Evolutionary conservation across 2,888 invertebrate genomes (phyloP).

Genomic region (Carabus problematicus): DNA sequence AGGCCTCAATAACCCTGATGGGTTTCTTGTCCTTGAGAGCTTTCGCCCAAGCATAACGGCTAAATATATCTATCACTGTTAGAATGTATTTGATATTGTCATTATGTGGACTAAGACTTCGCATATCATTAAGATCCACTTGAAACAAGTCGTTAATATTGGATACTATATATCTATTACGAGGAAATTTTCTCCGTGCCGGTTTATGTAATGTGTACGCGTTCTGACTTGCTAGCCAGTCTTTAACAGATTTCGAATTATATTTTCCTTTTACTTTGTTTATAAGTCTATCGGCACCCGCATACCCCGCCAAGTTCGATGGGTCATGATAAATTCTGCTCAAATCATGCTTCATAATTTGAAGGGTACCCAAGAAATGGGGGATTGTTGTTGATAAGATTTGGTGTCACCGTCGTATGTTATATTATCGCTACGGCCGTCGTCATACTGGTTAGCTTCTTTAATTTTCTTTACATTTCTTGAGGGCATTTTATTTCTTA

Average conservation of each 20-base stretch:
- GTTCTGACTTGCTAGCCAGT: constrained; percentile 6
- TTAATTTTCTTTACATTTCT: no score
- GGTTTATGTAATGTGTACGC: constrained; percentile 22
- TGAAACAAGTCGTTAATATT: constrained; percentile 11
- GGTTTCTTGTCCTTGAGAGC: constrained; percentile 7
- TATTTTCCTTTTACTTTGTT: constrained; percentile 15
- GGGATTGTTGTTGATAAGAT: no score
- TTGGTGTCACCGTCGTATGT: no score
- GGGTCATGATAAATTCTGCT: constrained; percentile 38
- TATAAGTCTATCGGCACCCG: not conserved
- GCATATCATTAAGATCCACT: constrained; percentile 18
- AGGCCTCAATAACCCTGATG: not conserved
- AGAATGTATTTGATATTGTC: constrained; percentile 3
- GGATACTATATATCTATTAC: constrained; percentile 10
- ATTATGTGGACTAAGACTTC: constrained; percentile 10
- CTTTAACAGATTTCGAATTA: not conserved
- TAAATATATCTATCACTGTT: constrained; percentile 14
- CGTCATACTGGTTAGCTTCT: no score
- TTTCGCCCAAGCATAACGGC: constrained; percentile 12
- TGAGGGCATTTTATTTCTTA: no score
- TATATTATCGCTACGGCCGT: no score
- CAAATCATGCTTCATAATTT: constrained; percentile 24
- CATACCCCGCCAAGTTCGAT: not conserved
- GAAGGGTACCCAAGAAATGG: constrained; percentile 14
- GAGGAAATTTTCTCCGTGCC: not conserved